Base-by-base conservation (phyloP, 2,113 vertebrate genomes). In the Cavia aperea region DNA sequence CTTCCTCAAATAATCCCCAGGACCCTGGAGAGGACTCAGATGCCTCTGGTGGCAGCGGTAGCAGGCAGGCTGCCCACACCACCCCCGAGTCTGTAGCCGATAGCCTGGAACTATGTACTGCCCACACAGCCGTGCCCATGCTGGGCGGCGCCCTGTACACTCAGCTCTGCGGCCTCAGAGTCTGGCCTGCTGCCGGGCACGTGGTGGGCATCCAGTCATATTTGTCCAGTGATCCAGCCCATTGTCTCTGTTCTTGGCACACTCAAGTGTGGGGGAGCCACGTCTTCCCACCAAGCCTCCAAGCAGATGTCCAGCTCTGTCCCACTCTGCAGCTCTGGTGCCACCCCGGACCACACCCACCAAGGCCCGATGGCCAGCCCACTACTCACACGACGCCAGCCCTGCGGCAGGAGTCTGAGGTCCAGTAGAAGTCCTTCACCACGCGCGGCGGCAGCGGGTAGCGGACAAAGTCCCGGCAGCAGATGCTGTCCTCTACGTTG, bases 321-420 rank as follows among this genome's bases (percentile, higher is more conserved):
- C 51, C 39, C 11, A 0, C 46, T 4, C 54, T 2, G 13, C 36
- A 0, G 70, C 56, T 39, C 60, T 1, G 1, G 15, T 31, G 13
- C 62, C 81, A n/a, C 58, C 79, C 26, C 4, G 4, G 33, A 19
- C 75, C 31, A 26, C 58, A 60, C n/a, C 54, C 43, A 18, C 58
- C 6, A 8, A 46, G 29, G 33, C 60, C 81, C 58, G 16, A 36
- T 9, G n/a, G 23, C 65, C 56, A 2, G 65, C n/a, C 29, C 7
- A 68, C 81, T 19, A 97, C 96, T 97, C 60, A 97, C 97, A 97
- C 91, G 2, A 97, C 65, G 0, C 96, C 97, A 12, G 89, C 87
- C 43, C n/a, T 93, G 49, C 77, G 91, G 95, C 96, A 97, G 21
- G 73, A 89, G 0, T 33, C 0, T 0, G 97, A 97, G 33, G 96